These are phyloP conservation scores for Hylaea fasciaria DNA, from an alignment of 2,888 invertebrate genomes.

Conservation along the genomic window DNA sequence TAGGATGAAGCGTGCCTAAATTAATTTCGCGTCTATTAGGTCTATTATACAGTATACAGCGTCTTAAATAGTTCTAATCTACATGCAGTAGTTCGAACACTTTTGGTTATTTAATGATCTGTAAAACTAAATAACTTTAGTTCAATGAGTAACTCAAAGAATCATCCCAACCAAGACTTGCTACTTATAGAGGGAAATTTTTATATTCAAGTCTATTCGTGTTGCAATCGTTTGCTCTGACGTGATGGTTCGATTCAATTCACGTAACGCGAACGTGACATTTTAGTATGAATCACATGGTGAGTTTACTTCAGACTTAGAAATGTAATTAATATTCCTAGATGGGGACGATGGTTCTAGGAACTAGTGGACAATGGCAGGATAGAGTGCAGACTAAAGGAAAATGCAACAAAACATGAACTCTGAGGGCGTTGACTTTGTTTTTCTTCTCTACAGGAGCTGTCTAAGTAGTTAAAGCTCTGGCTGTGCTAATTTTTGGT, in stretches of 20 bases:
- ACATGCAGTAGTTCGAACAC: neutral
- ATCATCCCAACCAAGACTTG: no score
- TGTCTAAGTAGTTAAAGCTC: no score
- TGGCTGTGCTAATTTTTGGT: no score
- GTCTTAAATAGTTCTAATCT: neutral
- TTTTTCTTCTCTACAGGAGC: neutral
- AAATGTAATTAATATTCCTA: conserved; percentile 48
- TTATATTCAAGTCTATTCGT: conserved; percentile 24
- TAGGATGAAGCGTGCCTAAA: conserved; percentile 25
- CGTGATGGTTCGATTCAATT: conserved; percentile 40
- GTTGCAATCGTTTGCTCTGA: conserved; percentile 9
- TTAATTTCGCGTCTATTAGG: conserved; percentile 19
- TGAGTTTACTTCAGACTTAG: conserved; percentile 52
- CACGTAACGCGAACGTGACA: conserved; percentile 45
- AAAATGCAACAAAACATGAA: conserved; percentile 31
- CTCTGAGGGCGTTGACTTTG: conserved; percentile 29
- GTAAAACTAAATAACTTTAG: conserved; percentile 1
- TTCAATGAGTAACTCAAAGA: neutral
- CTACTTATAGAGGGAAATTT: conserved; percentile 13
- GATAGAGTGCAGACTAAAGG: conserved; percentile 28
- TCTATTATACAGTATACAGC: conserved; percentile 1
- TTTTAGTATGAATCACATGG: conserved; percentile 48
- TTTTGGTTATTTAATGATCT: neutral
- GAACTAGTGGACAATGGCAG: conserved; percentile 28
- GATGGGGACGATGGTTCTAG: conserved; percentile 26